Conservation (phyloP, 2,888 invertebrate species). For the Capitulum mitella region DNA sequence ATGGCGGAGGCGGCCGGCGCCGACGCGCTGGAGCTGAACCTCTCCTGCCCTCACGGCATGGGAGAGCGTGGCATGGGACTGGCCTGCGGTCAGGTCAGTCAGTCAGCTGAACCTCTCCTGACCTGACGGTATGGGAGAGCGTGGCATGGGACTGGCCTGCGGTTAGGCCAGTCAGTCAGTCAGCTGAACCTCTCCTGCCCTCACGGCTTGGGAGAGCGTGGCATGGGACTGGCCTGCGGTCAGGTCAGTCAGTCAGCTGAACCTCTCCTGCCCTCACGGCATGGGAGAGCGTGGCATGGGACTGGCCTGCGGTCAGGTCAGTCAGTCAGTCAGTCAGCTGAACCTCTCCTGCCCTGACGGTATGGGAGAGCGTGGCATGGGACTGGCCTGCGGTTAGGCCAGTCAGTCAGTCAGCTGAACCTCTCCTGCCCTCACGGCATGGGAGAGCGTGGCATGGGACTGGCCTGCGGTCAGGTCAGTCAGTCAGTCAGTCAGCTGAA, state of each 20-base stretch:
- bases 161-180: too few relatives aligned
- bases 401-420: conserved; percentile 99
- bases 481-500: too few relatives aligned
- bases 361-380: conserved; percentile 98
- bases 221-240: conserved; percentile 52
- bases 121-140: too few relatives aligned
- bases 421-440: too few relatives aligned
- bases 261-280: too few relatives aligned
- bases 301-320: conserved; percentile 93
- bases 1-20: conserved; percentile 75
- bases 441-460: conserved; percentile 96
- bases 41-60: conserved; percentile 99
- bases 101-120: neutral
- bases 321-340: too few relatives aligned
- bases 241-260: conserved; percentile 62
- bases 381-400: conserved; percentile 96
- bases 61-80: conserved; percentile 97
- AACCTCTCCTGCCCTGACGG: too few relatives aligned
- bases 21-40: conserved; percentile 89
- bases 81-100: conserved; percentile 82
- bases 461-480: conserved; percentile 88
- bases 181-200: too few relatives aligned
- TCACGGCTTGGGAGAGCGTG: too few relatives aligned
- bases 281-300: conserved; percentile 99
- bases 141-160: neutral